Base-by-base conservation (phyloP, 2,797 vertebrate genomes). In the Neosalanx taihuensis region DNA sequence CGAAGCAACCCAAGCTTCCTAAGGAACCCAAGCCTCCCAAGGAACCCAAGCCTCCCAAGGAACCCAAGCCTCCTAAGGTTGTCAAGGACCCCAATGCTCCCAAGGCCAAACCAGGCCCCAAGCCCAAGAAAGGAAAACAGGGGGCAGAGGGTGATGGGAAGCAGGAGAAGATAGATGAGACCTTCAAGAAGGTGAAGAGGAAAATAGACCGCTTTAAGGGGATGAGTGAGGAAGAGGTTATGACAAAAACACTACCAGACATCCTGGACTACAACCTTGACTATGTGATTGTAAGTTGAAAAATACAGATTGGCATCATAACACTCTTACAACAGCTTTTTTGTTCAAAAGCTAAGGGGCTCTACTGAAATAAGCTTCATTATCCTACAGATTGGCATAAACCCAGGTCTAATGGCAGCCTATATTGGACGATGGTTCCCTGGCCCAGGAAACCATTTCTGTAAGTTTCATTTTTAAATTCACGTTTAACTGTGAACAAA, bases 171-270 rank as follows among this genome's bases (percentile, higher is more conserved):
- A 98, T 99, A 29, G 98, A 98, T 1, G 95, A 97, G 76, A 90
- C 91, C 1, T 98, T 98, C 84, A 99, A 98, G 93, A 94, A 94
- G 74, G 97, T 99, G 70, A 99, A 95, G 90, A 93, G 96, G 86
- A 99, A 99, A 94, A 83, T 97, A 9, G 95, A 99, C 78, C 95
- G 97, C 69, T 99, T 99, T 79, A 99, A 99, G 77, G 98, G 97
- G 3, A 95, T 98, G 81, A 91, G 96, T 0, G 98, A 99, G 88
- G 97, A 97, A 17, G 98, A 99, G 69, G 95, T 99, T 76, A 90
- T 99, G 90, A 98, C 94, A 53, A 99, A 93, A 90, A 99, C 98
- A 30, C 90, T 99, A 15, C 97, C 97, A 2, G 98, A 99, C 85
- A 96, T 99, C 86, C 92, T 99, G 75, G 95, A 94, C 23, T 92